Evolutionary conservation across 2,888 invertebrate species (phyloP).

Genomic region (Hipparchia sbordonii): DNA sequence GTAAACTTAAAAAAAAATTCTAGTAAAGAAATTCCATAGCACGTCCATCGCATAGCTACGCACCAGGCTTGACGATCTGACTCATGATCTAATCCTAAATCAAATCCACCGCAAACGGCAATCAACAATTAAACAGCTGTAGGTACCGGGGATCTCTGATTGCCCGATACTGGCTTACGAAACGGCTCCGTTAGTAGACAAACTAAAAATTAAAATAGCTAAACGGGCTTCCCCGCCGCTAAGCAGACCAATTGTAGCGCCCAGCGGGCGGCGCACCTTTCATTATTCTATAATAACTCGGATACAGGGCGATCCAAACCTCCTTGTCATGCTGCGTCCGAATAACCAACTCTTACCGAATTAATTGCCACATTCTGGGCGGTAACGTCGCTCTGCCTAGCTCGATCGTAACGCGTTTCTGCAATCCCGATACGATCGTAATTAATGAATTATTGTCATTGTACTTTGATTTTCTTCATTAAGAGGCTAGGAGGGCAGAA

Average conservation of each 20-base stretch:
- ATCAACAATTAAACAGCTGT: constrained; percentile 38
- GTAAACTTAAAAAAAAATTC: too few relatives aligned
- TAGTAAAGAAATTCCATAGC: not conserved
- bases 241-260: constrained; percentile 80
- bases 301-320: constrained; percentile 68
- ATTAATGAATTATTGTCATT: constrained; percentile 50
- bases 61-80: constrained; percentile 21
- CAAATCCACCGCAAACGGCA: constrained; percentile 36
- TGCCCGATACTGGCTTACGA: constrained; percentile 67
- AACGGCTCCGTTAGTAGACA: constrained; percentile 78
- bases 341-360: constrained; percentile 73
- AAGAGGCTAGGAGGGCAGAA: not conserved
- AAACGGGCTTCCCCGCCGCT: constrained; percentile 74
- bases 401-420: constrained; percentile 54
- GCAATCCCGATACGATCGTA: constrained; percentile 50
- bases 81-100: constrained; percentile 34
- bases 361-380: constrained; percentile 78
- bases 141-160: constrained; percentile 42
- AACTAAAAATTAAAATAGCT: constrained; percentile 83
- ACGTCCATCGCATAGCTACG: not conserved
- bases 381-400: constrained; percentile 67
- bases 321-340: constrained; percentile 73
- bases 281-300: constrained; percentile 82
- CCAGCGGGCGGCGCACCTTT: constrained; percentile 79
- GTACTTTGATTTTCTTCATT: constrained; percentile 23